A percentile compares a stretch with the other conserved stretches of the same genome.
Evolutionary conservation across 2,888 invertebrate genomes (phyloP).

Genomic region (Erebia aethiops): DNA sequence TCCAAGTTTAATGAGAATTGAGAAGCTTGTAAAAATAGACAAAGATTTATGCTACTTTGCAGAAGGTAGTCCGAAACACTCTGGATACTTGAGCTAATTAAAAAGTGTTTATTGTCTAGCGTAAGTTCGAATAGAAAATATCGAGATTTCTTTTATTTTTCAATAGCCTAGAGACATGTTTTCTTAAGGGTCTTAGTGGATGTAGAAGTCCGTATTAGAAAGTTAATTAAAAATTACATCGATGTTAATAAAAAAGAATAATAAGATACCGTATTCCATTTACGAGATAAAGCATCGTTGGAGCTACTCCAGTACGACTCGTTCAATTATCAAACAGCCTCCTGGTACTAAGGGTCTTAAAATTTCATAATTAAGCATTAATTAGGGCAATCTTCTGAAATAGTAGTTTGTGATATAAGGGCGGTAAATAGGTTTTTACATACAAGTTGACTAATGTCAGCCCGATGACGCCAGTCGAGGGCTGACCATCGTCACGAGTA

Average conservation of each 20-base stretch:
- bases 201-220: not conserved
- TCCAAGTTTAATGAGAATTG: too few species aligned
- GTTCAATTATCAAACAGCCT: not conserved
- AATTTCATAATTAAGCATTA: not conserved
- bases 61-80: too few species aligned
- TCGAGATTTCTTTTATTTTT: not conserved
- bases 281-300: not conserved
- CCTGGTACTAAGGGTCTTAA: not conserved
- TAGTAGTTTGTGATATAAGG: too few species aligned
- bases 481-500: too few species aligned
- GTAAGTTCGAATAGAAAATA: too few species aligned
- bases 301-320: not conserved
- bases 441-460: too few species aligned
- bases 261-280: not conserved
- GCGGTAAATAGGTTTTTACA: too few species aligned
- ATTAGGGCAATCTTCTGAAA: not conserved
- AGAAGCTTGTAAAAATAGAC: too few species aligned
- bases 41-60: too few species aligned
- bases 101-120: too few species aligned
- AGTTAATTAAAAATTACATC: not conserved
- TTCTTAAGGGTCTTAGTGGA: not conserved
- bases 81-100: too few species aligned
- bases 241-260: not conserved
- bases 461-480: too few species aligned
- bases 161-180: not conserved